phyloP scores from a whole-genome alignment of 2,888 invertebrate genomes.

The Coenonympha arcania region DNA sequence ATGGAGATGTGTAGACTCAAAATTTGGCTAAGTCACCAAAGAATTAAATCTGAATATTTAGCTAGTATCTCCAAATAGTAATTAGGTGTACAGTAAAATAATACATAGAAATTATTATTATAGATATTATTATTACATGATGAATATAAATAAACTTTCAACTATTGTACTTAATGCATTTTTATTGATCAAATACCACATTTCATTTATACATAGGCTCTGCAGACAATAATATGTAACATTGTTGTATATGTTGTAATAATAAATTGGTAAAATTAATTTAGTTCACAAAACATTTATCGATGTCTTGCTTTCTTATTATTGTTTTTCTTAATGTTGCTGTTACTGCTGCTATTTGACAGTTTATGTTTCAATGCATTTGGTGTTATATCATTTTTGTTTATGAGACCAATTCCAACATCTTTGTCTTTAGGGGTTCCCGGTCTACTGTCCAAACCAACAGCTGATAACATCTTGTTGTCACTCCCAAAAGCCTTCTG shows the following conservation, averaged over 20 bases:
- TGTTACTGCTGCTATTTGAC: constrained; percentile 50
- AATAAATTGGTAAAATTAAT: background rate
- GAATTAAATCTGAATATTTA: background rate
- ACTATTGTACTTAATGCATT: constrained; percentile 5
- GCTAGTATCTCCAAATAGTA: background rate
- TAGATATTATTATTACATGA: constrained; percentile 14
- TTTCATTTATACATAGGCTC: constrained; percentile 7
- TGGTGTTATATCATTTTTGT: constrained; percentile 57
- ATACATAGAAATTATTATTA: background rate
- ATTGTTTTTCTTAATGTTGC: constrained; percentile 81
- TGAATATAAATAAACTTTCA: constrained; percentile 10
- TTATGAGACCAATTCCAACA: constrained; percentile 42
- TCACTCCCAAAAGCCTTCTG: constrained; percentile 62
- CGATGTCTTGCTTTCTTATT: constrained; percentile 89
- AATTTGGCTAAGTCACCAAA: background rate
- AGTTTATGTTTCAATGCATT: constrained; percentile 72
- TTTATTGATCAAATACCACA: constrained; percentile 20
- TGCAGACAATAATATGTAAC: constrained; percentile 3
- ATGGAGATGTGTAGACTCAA: background rate
- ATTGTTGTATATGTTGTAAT: constrained; percentile 13
- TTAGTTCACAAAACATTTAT: constrained; percentile 54
- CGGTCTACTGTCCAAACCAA: constrained; percentile 64
- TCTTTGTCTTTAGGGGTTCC: constrained; percentile 70
- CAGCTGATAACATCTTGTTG: constrained; percentile 57
- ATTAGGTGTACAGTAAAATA: background rate